These are phyloP conservation scores for Folsomia candida DNA, from an alignment of 2,888 invertebrate genomes.

Conservation along the genomic window DNA sequence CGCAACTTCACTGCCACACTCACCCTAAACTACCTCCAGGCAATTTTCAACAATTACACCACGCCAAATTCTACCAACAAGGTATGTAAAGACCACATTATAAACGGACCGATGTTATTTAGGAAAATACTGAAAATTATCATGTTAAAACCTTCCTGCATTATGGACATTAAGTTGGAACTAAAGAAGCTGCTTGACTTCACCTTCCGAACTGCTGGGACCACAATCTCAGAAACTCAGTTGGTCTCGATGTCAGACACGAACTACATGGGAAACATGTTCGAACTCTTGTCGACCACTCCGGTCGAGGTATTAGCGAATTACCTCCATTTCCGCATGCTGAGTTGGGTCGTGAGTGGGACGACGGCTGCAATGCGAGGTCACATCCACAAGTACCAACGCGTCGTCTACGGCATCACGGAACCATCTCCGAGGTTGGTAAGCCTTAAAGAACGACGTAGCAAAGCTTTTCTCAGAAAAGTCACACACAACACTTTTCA, in stretches of 20 bases:
- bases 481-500: background rate
- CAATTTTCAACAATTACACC: slow-evolving; percentile 43
- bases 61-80: slow-evolving; percentile 29
- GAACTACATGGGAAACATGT: slow-evolving; percentile 39
- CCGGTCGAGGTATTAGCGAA: slow-evolving; percentile 33
- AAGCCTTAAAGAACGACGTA: slow-evolving; percentile 1
- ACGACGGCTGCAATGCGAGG: slow-evolving; percentile 33
- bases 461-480: background rate
- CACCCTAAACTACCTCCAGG: slow-evolving; percentile 34
- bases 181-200: background rate
- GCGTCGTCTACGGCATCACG: slow-evolving; percentile 28
- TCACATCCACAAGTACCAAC: slow-evolving; percentile 38
- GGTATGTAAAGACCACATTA: slow-evolving; percentile 10
- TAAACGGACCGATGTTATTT: too few species aligned
- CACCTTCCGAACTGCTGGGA: slow-evolving; percentile 19
- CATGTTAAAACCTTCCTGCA: background rate
- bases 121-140: too few species aligned
- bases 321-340: slow-evolving; percentile 38
- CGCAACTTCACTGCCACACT: slow-evolving; percentile 40
- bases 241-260: slow-evolving; percentile 38
- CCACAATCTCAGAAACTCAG: slow-evolving; percentile 27
- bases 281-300: slow-evolving; percentile 35
- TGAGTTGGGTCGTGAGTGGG: slow-evolving; percentile 40
- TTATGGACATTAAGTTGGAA: background rate
- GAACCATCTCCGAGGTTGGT: slow-evolving; percentile 35